phyloP scores from a whole-genome alignment of 2,888 invertebrate genomes.

The Sepioteuthis lessoniana region DNA sequence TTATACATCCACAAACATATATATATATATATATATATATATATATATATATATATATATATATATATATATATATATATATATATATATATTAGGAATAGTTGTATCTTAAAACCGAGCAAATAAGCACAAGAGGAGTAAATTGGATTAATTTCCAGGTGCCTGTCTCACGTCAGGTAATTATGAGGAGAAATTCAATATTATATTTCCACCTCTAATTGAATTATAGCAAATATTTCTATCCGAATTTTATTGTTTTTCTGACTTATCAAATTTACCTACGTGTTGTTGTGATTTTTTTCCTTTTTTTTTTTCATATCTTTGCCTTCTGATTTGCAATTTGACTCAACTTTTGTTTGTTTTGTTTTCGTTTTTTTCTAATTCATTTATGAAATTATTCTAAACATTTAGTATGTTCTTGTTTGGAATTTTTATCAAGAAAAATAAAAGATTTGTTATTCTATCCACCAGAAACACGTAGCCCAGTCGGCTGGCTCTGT shows the following conservation, averaged over 20 bases:
- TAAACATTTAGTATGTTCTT: neutral
- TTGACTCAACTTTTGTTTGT: neutral
- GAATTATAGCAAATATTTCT: neutral
- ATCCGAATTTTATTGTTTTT: neutral
- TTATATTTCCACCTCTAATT: neutral
- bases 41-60: no score
- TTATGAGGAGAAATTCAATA: neutral
- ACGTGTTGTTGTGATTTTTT: neutral
- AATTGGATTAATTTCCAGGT: neutral
- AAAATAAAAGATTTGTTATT: no score
- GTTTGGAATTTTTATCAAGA: neutral
- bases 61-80: no score
- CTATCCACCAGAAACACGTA: no score
- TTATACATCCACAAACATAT: no score
- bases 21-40: no score
- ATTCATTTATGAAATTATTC: neutral
- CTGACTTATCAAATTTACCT: neutral
- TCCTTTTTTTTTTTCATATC: neutral
- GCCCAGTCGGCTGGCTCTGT: no score
- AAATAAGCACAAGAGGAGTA: no score
- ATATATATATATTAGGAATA: no score
- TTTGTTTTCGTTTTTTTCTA: no score
- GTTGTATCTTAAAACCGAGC: no score
- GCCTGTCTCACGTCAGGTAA: neutral
- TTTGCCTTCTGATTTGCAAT: neutral